Base-by-base conservation (phyloP, 2,888 invertebrate genomes). In the Drosophila austrosaltans region DNA sequence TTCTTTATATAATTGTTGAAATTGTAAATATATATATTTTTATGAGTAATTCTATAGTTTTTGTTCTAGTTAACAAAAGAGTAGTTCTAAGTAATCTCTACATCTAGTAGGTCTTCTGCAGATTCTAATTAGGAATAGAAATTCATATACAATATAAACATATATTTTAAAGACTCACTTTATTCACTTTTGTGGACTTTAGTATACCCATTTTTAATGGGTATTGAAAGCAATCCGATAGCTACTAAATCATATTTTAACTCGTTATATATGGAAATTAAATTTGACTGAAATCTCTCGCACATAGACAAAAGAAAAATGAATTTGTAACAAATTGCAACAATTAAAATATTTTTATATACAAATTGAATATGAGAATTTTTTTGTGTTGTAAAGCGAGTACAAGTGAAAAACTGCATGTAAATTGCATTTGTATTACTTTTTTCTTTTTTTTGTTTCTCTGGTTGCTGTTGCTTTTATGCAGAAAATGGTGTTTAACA, bases 401-500 rank as follows among this genome's bases (percentile, higher is more conserved):
- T 68, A 60, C 57, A 65, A 64, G 56, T 48, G 70, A 64, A 59
- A 64, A 76, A 84, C 70, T 63, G 64, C 66, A 61, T 69, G 61
- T 56, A 39, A 39, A 72, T 59, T 61, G 53, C 25, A 53, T 61
- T 69, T 10, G 2, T 36, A 2, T 36, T 28, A 3, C 5, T 1
- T 28, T 28, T 36, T 36, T 66, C 8, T 57, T 25, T 53, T 42
- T 5, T 3, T 36, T 1, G 36, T 28, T 28, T 3, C 4, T 28
- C 3, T 28, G 4, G 36, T 36, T 36, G 36, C 4, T 36, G 8
- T 36, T 30, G 5, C 30, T 36, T n/a, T 65, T 75, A 77, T 69
- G 71, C 62, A 75, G 66, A 76, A 77, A 85, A 74, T 71, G 62
- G 71, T 73, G 71, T 77, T 70, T 73, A 66, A 72, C 62, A 59